Percentiles rank a stretch among this genome's conserved stretches.
phyloP scores from a whole-genome alignment of 1,140 invertebrate species.

The Drosophila saltans region DNA sequence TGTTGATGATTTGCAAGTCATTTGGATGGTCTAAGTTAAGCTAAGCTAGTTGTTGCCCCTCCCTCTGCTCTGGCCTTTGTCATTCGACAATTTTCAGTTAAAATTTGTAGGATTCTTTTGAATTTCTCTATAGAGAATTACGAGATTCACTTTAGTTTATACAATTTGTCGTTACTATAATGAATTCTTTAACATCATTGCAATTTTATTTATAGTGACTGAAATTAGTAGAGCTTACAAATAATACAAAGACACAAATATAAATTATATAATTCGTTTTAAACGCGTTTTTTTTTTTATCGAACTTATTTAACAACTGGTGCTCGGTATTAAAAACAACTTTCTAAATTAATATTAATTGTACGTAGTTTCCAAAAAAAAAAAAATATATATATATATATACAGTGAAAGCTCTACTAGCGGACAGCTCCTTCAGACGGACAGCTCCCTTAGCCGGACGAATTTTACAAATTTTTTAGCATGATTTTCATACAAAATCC shows the following conservation, averaged over 20 bases:
- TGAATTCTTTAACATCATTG: slow-evolving; percentile 57
- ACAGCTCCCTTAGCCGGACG: too few relatives aligned
- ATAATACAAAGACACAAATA: slow-evolving; percentile 42
- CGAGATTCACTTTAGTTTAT: too few relatives aligned
- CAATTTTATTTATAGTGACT: slow-evolving; percentile 73
- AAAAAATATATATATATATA: background rate
- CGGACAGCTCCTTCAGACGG: too few relatives aligned
- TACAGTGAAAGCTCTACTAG: too few relatives aligned
- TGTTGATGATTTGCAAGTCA: slow-evolving; percentile 21
- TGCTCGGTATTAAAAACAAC: slow-evolving; percentile 31
- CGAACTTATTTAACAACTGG: slow-evolving; percentile 60
- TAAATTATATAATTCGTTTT: slow-evolving; percentile 43
- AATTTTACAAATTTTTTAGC: too few relatives aligned
- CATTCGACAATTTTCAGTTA: too few relatives aligned
- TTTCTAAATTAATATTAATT: slow-evolving; percentile 45
- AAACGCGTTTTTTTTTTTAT: slow-evolving; percentile 9
- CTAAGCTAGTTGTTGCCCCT: background rate
- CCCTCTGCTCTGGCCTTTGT: too few relatives aligned
- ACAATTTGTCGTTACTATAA: too few relatives aligned
- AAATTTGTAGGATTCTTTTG: too few relatives aligned
- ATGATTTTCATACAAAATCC: too few relatives aligned
- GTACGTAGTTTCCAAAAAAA: slow-evolving; percentile 8
- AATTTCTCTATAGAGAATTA: too few relatives aligned
- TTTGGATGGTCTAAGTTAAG: background rate
- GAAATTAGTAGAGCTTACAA: slow-evolving; percentile 63